Evolutionary conservation across 2,888 invertebrate genomes (phyloP).

Genomic region (Lasioglossum malachurum): DNA sequence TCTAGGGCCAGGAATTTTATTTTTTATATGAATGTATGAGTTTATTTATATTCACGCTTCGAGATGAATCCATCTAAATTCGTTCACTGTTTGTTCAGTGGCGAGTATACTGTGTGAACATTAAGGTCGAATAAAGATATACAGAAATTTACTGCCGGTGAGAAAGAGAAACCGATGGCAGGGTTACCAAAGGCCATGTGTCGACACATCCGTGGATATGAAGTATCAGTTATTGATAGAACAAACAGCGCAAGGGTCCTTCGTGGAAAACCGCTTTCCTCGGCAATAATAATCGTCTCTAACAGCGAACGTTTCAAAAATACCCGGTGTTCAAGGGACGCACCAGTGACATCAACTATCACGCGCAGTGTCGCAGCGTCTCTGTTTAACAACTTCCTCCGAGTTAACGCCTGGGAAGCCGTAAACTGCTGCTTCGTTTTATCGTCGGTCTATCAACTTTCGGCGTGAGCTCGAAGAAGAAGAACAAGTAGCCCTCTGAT

Average conservation of each 20-base stretch:
- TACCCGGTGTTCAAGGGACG: conserved; percentile 7
- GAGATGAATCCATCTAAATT: background rate
- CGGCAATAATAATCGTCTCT: conserved; percentile 10
- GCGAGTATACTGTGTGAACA: background rate
- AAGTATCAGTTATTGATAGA: conserved; percentile 15
- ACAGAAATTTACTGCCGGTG: background rate
- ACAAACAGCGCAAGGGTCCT: background rate
- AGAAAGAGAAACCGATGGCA: background rate
- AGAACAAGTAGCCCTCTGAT: conserved; percentile 63
- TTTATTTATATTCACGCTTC: background rate
- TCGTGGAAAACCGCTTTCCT: conserved; percentile 25
- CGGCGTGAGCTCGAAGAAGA: conserved; percentile 60
- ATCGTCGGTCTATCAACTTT: conserved; percentile 74
- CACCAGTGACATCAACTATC: conserved; percentile 47
- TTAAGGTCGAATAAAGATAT: background rate
- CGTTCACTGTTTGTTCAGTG: background rate
- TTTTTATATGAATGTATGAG: no score
- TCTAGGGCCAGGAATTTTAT: background rate
- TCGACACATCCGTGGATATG: background rate
- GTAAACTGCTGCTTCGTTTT: conserved; percentile 74
- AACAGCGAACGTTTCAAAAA: conserved; percentile 47
- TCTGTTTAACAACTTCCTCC: conserved; percentile 75
- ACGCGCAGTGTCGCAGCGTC: conserved; percentile 39
- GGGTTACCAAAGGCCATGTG: background rate
- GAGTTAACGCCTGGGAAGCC: conserved; percentile 71